Conservation (phyloP, 2,888 invertebrate genomes). For the Hanleya hanleyi region DNA sequence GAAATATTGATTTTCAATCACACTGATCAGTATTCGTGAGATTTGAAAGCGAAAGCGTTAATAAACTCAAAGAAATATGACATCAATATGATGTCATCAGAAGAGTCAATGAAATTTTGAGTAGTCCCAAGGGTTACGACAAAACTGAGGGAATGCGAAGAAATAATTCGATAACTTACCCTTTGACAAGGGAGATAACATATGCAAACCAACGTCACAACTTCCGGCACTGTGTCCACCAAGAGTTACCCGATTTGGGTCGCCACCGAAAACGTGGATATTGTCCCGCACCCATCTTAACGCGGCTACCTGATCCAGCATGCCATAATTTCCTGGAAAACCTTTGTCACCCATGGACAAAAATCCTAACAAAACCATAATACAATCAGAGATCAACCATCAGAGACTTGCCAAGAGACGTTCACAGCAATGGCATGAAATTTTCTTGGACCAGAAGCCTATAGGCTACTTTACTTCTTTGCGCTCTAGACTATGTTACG, state of each 20-base stretch:
- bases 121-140: no score
- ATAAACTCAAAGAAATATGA: no score
- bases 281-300: slow-evolving; percentile 42
- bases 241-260: slow-evolving; percentile 37
- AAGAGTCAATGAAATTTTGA: no score
- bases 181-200: slow-evolving; percentile 38
- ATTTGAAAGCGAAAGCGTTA: no score
- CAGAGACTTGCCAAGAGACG: not conserved
- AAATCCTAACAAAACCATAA: slow-evolving; percentile 24
- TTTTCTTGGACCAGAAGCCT: no score
- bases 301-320: slow-evolving; percentile 41
- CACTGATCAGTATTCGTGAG: no score
- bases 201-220: slow-evolving; percentile 40
- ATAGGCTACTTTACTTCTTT: no score
- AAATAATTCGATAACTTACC: slow-evolving; percentile 24
- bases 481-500: no score
- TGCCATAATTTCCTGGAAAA: slow-evolving; percentile 44
- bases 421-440: no score
- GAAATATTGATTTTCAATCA: no score
- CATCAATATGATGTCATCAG: no score
- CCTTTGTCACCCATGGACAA: slow-evolving; percentile 9
- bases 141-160: not conserved
- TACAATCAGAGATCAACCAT: not conserved
- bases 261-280: slow-evolving; percentile 40
- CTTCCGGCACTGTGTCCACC: slow-evolving; percentile 48